Conservation (phyloP, 2,113 vertebrate species). For the Malaclemys terrapin region DNA sequence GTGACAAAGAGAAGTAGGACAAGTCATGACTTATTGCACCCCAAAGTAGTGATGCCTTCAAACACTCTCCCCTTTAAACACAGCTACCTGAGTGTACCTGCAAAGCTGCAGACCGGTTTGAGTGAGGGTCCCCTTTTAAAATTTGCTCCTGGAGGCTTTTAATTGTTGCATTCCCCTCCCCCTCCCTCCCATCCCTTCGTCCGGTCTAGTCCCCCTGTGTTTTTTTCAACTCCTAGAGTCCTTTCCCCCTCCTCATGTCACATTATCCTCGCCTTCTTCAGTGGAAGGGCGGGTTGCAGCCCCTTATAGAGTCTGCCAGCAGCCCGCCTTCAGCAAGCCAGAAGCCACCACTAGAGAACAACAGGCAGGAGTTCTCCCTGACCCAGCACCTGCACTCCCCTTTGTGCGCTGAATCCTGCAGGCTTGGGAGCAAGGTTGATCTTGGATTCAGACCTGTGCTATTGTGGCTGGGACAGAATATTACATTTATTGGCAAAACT, state of each 20-base stretch:
- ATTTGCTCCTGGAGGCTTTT: not conserved
- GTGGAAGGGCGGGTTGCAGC: not conserved
- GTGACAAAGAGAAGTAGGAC: not conserved
- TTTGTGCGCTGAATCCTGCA: constrained; percentile 7
- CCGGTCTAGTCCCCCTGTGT: accelerated
- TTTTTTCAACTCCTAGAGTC: not conserved
- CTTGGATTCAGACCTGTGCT: constrained; percentile 57
- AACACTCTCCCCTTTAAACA: not conserved
- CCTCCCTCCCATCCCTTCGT: not conserved
- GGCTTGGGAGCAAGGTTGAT: not conserved
- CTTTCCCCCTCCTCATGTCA: not conserved
- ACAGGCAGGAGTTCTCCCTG: not conserved
- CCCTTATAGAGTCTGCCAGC: not conserved
- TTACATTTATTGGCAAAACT: constrained; percentile 22
- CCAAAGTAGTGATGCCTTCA: not conserved
- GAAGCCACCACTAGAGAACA: not conserved
- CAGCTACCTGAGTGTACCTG: not conserved
- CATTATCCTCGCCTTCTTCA: not conserved
- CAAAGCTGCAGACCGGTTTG: not conserved
- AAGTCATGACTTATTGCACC: not conserved
- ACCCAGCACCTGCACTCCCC: not conserved
- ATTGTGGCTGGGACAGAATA: constrained; percentile 25
- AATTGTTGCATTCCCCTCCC: not conserved
- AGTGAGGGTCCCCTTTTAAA: not conserved
- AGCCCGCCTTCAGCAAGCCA: not conserved